Percentiles rank a stretch among this genome's conserved stretches.
These are phyloP conservation scores for Microctonus brassicae DNA, from an alignment of 2,888 invertebrate species.

Conservation along the genomic window DNA sequence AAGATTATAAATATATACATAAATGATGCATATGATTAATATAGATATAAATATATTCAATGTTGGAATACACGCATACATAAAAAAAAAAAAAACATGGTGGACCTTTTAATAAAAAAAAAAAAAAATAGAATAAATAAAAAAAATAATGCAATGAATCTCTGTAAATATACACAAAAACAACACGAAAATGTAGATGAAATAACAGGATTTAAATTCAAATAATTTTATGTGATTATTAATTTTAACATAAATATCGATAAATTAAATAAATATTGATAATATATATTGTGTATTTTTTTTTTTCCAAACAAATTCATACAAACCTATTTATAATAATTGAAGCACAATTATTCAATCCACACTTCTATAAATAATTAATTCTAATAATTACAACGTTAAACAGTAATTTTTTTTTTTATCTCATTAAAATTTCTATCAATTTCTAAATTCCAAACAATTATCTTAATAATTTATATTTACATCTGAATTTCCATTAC, in stretches of 20 bases:
- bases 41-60: slow-evolving; percentile 40
- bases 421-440: no score
- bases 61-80: slow-evolving; percentile 29
- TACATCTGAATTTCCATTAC: background rate
- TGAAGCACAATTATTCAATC: no score
- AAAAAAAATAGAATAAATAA: background rate
- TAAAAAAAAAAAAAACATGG: background rate
- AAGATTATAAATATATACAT: slow-evolving; percentile 35
- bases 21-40: slow-evolving; percentile 30
- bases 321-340: background rate
- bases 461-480: background rate
- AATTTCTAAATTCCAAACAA: background rate
- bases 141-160: slow-evolving; percentile 44
- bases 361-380: no score
- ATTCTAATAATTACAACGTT: no score
- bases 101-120: slow-evolving; percentile 1
- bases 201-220: slow-evolving; percentile 62
- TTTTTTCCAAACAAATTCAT: background rate
- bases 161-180: slow-evolving; percentile 62
- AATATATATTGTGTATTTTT: slow-evolving; percentile 31
- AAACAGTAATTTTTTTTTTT: no score
- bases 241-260: slow-evolving; percentile 57
- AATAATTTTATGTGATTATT: slow-evolving; percentile 67
- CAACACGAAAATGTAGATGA: slow-evolving; percentile 49
- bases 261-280: slow-evolving; percentile 44